These are phyloP conservation scores for Stichopus horrens DNA, from an alignment of 53 echinoderm and acorn worm species.

Conservation along the genomic window DNA sequence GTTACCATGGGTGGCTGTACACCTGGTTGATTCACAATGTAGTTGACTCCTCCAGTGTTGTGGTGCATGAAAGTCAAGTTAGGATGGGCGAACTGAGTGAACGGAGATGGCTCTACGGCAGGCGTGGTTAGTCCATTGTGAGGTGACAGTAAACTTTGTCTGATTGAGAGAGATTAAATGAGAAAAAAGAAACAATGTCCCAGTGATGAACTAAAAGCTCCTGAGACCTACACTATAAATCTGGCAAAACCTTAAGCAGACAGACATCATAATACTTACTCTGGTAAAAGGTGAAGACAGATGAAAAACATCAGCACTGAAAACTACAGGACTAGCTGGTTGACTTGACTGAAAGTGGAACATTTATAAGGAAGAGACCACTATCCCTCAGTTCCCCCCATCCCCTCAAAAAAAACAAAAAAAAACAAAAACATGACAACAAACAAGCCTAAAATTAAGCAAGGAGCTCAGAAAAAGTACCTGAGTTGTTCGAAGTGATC, in stretches of 20 bases:
- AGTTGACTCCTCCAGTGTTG: slow-evolving; percentile 31
- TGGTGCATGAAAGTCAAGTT: slow-evolving; percentile 46
- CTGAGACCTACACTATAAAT: no score
- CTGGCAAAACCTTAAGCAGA: no score
- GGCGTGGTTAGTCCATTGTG: slow-evolving; percentile 54
- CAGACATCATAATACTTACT: no score
- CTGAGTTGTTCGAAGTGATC: slow-evolving; percentile 84
- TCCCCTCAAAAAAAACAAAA: not conserved
- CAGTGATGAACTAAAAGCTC: no score
- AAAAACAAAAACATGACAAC: not conserved
- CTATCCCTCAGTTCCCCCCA: no score
- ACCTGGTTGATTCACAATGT: slow-evolving; percentile 16
- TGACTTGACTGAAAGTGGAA: no score
- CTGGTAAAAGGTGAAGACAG: no score
- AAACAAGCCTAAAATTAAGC: not conserved
- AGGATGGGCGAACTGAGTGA: slow-evolving; percentile 4
- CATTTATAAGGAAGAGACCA: not conserved
- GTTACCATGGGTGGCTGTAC: slow-evolving; percentile 23
- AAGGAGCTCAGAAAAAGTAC: slow-evolving; percentile 28
- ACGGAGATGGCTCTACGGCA: slow-evolving; percentile 36
- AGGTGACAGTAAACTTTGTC: slow-evolving; percentile 24
- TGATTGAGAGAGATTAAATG: not conserved
- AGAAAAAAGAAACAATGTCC: no score
- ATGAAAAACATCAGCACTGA: no score
- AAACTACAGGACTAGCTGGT: no score